phyloP scores from a whole-genome alignment of 2,888 invertebrate species.

The Folsomia manolachei region DNA sequence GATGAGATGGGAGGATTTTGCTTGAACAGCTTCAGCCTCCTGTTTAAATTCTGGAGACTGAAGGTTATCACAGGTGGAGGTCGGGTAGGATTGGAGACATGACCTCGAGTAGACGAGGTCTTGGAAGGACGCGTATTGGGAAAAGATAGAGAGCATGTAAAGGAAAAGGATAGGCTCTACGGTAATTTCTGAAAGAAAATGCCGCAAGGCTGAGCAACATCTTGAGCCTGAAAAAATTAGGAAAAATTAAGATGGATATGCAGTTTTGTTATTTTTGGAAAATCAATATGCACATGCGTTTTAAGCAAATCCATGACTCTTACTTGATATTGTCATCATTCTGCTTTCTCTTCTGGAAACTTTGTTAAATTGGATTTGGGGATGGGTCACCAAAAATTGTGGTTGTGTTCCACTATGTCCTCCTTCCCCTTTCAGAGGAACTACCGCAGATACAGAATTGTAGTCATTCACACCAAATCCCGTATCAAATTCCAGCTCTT shows the following conservation, averaged over 20 bases:
- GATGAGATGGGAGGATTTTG: slow-evolving; percentile 52
- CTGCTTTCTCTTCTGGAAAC: neutral
- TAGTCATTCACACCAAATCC: neutral
- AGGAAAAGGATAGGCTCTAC: slow-evolving; percentile 54
- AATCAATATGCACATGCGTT: neutral
- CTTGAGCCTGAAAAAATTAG: neutral
- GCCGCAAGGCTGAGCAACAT: neutral
- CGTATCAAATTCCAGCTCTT: neutral
- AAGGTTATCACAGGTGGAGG: slow-evolving; percentile 46
- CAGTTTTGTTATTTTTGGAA: too few species aligned
- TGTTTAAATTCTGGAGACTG: slow-evolving; percentile 41
- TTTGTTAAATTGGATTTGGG: too few species aligned
- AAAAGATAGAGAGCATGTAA: slow-evolving; percentile 55
- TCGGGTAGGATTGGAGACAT: slow-evolving; percentile 51
- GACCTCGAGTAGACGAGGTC: slow-evolving; percentile 55
- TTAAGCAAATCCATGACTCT: neutral
- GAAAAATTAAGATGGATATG: too few species aligned
- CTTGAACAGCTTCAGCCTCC: slow-evolving; percentile 51
- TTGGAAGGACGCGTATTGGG: slow-evolving; percentile 55
- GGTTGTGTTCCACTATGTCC: neutral
- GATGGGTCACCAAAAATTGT: neutral
- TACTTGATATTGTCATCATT: neutral
- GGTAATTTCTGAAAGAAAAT: neutral
- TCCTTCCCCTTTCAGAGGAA: neutral
- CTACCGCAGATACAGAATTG: neutral